Percentiles rank a stretch among this genome's conserved stretches.
Conservation (phyloP, 2,888 invertebrate species). For the Vesta saturnalis region DNA sequence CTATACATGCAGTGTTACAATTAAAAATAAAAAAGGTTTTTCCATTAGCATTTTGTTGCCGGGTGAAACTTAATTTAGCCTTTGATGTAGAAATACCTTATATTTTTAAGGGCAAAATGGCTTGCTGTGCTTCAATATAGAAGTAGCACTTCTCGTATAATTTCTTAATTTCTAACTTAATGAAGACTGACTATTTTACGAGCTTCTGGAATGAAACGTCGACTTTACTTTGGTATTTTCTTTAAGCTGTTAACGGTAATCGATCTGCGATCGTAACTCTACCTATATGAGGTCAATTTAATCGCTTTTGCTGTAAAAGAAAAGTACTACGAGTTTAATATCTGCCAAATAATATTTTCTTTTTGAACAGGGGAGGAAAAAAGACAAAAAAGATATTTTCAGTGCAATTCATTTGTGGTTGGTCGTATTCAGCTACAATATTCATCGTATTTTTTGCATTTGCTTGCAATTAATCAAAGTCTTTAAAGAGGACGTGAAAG, state of each 20-base stretch:
- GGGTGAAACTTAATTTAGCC: slow-evolving; percentile 2
- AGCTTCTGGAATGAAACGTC: slow-evolving; percentile 44
- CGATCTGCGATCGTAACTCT: slow-evolving; percentile 42
- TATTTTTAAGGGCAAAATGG: slow-evolving; percentile 4
- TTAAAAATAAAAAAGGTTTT: not conserved
- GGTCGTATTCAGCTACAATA: too few species aligned
- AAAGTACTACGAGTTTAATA: slow-evolving; percentile 31
- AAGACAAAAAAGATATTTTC: not conserved
- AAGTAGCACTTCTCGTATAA: slow-evolving; percentile 39
- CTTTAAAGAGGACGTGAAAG: slow-evolving; percentile 23
- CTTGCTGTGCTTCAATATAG: slow-evolving; percentile 36
- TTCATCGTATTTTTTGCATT: not conserved
- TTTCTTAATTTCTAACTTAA: slow-evolving; percentile 43
- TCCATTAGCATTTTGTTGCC: slow-evolving; percentile 3
- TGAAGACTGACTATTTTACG: slow-evolving; percentile 46
- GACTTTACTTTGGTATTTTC: slow-evolving; percentile 43
- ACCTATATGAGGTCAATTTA: slow-evolving; percentile 38
- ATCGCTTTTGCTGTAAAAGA: slow-evolving; percentile 28
- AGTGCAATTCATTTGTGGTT: not conserved
- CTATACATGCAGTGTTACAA: slow-evolving; percentile 2
- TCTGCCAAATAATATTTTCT: slow-evolving; percentile 17
- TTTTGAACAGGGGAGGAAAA: not conserved
- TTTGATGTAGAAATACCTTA: slow-evolving; percentile 7
- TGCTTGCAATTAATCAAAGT: slow-evolving; percentile 32
- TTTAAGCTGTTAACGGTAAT: slow-evolving; percentile 45